A percentile compares a stretch with the other conserved stretches of the same genome.
Evolutionary conservation across 2,113 vertebrate species (phyloP).

Genomic region (Ciconia maguari): DNA sequence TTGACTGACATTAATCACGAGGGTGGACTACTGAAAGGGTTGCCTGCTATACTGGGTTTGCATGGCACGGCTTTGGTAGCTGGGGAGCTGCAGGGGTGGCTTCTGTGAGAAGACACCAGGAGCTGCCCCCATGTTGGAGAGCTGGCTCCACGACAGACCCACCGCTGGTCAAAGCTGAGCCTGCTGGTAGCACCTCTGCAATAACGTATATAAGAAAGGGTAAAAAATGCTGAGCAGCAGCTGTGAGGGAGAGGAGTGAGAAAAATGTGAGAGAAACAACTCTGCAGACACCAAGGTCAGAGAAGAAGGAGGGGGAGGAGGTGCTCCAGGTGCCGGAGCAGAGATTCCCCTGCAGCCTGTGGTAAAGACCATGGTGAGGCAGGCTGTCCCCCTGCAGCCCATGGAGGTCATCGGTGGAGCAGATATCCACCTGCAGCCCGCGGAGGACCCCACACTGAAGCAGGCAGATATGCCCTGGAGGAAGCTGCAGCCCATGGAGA

Average conservation of each 20-base stretch:
- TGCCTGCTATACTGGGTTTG: not conserved
- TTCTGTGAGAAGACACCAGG: not conserved
- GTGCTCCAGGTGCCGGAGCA: fast-evolving
- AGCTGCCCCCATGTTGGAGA: not conserved
- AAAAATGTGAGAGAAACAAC: not conserved
- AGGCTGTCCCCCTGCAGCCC: not conserved
- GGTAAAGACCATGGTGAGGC: not conserved
- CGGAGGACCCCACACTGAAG: not conserved
- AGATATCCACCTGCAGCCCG: not conserved
- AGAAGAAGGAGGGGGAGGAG: not conserved
- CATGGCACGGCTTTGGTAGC: fast-evolving
- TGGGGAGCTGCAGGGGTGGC: not conserved
- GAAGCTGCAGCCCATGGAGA: not conserved
- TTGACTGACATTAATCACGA: not conserved
- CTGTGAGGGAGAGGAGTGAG: not conserved
- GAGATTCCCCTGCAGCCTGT: not conserved
- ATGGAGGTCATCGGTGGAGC: not conserved
- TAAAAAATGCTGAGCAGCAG: not conserved
- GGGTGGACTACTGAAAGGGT: not conserved
- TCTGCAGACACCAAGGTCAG: not conserved
- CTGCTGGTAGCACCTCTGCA: not conserved
- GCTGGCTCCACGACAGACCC: not conserved
- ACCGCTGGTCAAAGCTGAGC: not conserved
- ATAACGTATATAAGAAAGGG: not conserved
- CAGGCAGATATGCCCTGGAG: not conserved